These are phyloP conservation scores for Eledone cirrhosa DNA, from an alignment of 2,888 invertebrate species.

Conservation along the genomic window DNA sequence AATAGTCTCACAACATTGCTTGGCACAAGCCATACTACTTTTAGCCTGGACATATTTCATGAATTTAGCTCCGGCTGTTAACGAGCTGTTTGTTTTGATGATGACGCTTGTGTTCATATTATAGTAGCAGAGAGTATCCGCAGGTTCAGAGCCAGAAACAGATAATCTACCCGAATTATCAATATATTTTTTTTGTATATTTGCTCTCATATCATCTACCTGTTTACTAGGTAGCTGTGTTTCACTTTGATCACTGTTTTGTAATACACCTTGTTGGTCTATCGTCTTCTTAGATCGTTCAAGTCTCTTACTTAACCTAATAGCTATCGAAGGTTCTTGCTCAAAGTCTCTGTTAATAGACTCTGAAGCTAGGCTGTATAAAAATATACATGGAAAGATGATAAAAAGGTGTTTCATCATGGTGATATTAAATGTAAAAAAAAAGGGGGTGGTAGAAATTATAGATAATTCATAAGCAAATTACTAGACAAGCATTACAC, in stretches of 20 bases:
- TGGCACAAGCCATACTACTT: conserved; percentile 43
- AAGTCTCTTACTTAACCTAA: too few species aligned
- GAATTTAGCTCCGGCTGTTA: conserved; percentile 45
- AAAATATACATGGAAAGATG: too few species aligned
- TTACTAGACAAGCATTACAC: neutral
- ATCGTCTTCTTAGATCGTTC: conserved; percentile 19
- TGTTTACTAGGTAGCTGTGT: too few species aligned
- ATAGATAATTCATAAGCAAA: neutral
- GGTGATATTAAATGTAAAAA: too few species aligned
- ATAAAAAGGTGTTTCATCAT: too few species aligned
- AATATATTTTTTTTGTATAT: conserved; percentile 30
- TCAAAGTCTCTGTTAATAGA: too few species aligned
- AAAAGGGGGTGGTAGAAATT: too few species aligned
- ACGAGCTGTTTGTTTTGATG: conserved; percentile 51
- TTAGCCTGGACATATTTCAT: conserved; percentile 39
- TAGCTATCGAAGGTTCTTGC: too few species aligned
- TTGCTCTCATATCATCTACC: conserved; percentile 36
- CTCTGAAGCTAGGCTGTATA: too few species aligned
- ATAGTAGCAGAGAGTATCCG: conserved; percentile 32
- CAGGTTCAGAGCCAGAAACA: neutral
- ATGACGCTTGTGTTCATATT: conserved; percentile 41
- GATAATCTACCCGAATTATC: neutral
- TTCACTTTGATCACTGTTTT: too few species aligned
- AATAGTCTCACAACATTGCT: conserved; percentile 45
- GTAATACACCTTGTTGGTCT: too few species aligned